A percentile compares a stretch with the other conserved stretches of the same genome.
phyloP scores from a whole-genome alignment of 2,888 invertebrate genomes.

The Tipula helvola region DNA sequence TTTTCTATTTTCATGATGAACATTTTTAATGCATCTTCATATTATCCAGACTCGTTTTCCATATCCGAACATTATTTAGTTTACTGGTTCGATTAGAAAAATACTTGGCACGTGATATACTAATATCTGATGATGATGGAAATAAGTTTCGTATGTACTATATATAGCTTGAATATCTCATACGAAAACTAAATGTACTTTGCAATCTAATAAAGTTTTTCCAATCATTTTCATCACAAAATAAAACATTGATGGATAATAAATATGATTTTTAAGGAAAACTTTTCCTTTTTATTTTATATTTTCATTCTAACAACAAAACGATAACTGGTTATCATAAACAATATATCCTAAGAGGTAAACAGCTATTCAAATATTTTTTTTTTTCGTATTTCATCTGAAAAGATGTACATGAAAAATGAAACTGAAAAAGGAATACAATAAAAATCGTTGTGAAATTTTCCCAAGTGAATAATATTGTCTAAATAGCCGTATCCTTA shows the following conservation, averaged over 20 bases:
- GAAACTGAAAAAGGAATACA: background rate
- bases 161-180: background rate
- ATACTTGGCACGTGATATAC: background rate
- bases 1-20: background rate
- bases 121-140: background rate
- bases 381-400: background rate
- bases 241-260: background rate
- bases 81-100: background rate
- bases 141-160: background rate
- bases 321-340: constrained; percentile 7
- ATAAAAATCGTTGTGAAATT: background rate
- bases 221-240: background rate
- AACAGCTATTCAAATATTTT: background rate
- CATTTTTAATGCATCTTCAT: background rate
- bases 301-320: background rate
- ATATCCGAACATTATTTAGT: background rate
- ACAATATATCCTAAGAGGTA: background rate
- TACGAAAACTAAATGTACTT: background rate
- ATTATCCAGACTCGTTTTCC: background rate
- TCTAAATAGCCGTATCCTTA: constrained; percentile 9
- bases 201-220: background rate
- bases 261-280: background rate
- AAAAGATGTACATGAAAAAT: background rate
- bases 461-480: constrained; percentile 10
- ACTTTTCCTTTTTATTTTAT: background rate